Evolutionary conservation across 2,888 invertebrate genomes (phyloP), one percentile per base, ranked within the genome.

Genomic region (Kuschelorhynchus macadamiae): DNA sequence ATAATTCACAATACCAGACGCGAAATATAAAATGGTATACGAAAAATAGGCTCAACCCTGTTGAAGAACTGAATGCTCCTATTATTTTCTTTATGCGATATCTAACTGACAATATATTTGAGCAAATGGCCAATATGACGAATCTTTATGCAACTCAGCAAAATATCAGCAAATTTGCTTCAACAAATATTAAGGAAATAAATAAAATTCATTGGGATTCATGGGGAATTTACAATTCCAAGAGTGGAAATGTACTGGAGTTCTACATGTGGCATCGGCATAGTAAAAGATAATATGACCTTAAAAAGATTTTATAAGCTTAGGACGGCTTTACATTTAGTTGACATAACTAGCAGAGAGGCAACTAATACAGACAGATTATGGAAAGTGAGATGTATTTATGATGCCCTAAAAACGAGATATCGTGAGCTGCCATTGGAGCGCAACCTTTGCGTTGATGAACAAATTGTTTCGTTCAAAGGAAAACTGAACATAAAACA

Each of bases 161-260:
- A 46, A 55, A 61, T 67, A 55, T 59, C 20, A 25, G 47, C 32
- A 39, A 47, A 46, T 67, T 67, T 50, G 9, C 12, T 21, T 42
- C 67, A 49, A 62, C 57, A 49, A 61, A 33, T 18, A 18, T 52
- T 9, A 25, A 50, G 42, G 62, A 67, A 30, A 25, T 25, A 3
- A 17, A 53, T 50, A 25, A 49, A 17, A 46, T 52, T 66, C n/a
- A 44, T 66, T 33, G 60, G 59, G 1, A 17, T 60, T 30, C 60
- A 60, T 52, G 21, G 65, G 46, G 11, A 59, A 59, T 50, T 42
- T 65, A 33, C 14, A 55, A 4, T 63, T 55, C 32, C 63, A 36
- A n/a, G 42, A 47, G 49, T 36, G 2, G 30, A 50, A 32, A 66
- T 66, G 66, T 66, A 60, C 44, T 66, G 66, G 53, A 53, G 47